These are phyloP conservation scores for Dipodomys merriami DNA, from an alignment of 2,113 vertebrate species.

Conservation along the genomic window DNA sequence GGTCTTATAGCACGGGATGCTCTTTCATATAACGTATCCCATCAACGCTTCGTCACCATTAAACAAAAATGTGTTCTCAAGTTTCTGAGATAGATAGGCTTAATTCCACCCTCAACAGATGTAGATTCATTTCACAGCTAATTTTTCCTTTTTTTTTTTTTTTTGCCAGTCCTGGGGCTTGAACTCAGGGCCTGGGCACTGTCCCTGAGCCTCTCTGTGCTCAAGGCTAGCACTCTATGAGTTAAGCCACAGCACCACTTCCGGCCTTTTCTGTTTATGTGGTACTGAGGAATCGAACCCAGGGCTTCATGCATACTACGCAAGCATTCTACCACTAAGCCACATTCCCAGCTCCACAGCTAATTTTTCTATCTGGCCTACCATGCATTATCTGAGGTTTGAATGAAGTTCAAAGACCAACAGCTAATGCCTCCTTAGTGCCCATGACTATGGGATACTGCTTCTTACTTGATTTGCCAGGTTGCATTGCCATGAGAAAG, in stretches of 20 bases:
- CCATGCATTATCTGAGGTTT: neutral
- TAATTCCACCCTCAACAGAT: constrained; percentile 26
- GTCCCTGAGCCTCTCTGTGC: no score
- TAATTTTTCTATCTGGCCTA: neutral
- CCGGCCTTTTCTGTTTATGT: no score
- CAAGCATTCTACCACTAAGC: no score
- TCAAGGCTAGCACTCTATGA: no score
- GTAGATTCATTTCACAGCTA: neutral
- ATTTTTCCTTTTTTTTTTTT: no score
- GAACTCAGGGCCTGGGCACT: no score
- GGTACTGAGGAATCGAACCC: no score
- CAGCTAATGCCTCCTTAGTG: constrained; percentile 1
- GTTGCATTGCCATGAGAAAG: neutral
- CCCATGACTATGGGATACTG: neutral
- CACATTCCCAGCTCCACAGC: neutral
- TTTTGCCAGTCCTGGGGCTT: no score
- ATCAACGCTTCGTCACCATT: neutral
- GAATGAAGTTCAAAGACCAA: constrained; percentile 51
- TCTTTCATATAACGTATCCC: constrained; percentile 31
- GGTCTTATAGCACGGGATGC: neutral
- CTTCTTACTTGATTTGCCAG: constrained; percentile 4
- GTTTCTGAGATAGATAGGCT: neutral
- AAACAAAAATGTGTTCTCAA: constrained; percentile 12
- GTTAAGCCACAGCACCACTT: no score
- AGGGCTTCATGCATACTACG: no score